A percentile compares a stretch with the other conserved stretches of the same genome.
These are phyloP conservation scores for Anomalospiza imberbis DNA, from an alignment of 2,797 vertebrate species.

Conservation along the genomic window DNA sequence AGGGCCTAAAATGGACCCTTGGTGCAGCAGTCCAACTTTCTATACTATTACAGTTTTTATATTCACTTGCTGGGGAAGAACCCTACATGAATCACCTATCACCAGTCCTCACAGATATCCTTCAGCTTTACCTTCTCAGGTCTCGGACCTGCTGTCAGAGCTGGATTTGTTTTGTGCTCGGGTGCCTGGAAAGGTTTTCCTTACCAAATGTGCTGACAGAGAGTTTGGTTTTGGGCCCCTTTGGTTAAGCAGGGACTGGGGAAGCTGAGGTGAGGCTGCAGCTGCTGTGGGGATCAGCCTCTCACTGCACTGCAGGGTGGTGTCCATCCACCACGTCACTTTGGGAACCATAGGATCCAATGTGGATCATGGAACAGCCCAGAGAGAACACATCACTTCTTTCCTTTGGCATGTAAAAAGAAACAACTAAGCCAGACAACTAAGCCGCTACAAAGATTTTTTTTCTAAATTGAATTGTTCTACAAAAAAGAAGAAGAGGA, in stretches of 20 bases:
- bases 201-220: background rate
- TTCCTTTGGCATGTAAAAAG: background rate
- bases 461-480: background rate
- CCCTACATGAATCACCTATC: background rate
- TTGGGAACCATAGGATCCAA: accelerated
- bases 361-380: background rate
- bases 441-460: background rate
- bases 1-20: background rate
- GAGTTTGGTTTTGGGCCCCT: background rate
- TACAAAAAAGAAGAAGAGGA: background rate
- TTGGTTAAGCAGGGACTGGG: background rate
- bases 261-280: background rate
- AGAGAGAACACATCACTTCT: background rate
- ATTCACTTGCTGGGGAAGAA: background rate
- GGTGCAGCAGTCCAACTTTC: background rate
- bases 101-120: background rate
- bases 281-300: background rate
- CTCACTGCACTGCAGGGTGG: background rate
- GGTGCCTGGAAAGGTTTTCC: background rate
- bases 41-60: background rate
- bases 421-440: background rate
- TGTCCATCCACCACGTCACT: accelerated
- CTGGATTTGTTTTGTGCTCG: background rate
- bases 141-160: background rate
- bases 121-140: background rate